Evolutionary conservation across 2,888 invertebrate genomes (phyloP).

Genomic region (Stomorhina lunata): DNA sequence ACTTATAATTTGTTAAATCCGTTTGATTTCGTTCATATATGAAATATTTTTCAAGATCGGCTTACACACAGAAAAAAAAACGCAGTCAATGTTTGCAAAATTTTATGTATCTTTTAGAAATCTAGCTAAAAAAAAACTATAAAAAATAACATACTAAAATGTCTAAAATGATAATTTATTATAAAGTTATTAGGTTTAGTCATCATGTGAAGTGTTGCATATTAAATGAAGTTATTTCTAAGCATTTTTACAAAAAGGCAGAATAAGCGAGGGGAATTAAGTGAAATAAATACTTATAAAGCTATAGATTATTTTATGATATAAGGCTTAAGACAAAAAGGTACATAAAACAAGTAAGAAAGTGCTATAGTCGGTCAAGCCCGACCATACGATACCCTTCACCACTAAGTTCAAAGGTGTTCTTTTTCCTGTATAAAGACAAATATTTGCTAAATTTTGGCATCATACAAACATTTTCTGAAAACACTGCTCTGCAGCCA

Average conservation of each 20-base stretch:
- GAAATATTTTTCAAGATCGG: constrained; percentile 11
- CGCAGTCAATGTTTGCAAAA: not conserved
- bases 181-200: constrained; percentile 51
- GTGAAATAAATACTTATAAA: constrained; percentile 9
- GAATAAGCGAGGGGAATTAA: constrained; percentile 9
- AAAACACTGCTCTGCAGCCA: no score
- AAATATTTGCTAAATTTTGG: no score
- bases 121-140: not conserved
- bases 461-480: no score
- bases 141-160: not conserved
- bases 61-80: not conserved
- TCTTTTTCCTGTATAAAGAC: no score
- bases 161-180: constrained; percentile 51
- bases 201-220: constrained; percentile 49
- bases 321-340: no score
- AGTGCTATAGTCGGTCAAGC: no score
- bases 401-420: no score
- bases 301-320: no score
- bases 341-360: no score
- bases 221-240: constrained; percentile 46
- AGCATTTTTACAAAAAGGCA: not conserved
- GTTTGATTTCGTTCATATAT: not conserved
- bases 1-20: not conserved
- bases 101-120: not conserved
- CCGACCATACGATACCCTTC: no score